Evolutionary conservation across 2,888 invertebrate species (phyloP), one percentile per base, ranked within the genome.

Genomic region (Chloroclysta siterata): DNA sequence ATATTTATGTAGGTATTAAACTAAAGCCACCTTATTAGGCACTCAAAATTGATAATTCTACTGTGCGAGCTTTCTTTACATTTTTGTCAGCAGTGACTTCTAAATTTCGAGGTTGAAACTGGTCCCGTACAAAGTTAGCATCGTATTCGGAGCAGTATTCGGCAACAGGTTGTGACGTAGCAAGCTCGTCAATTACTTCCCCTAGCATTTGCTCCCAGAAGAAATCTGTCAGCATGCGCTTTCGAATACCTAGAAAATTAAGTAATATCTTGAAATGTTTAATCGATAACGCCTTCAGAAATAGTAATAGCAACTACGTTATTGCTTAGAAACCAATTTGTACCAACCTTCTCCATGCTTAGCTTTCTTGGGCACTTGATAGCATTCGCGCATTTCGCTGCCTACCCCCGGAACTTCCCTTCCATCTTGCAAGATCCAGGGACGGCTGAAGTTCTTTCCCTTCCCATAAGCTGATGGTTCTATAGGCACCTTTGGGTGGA

Each of bases 141-240:
- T 90, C 88, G 42, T 93, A 90, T 68, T 93, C 93, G 0, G 93
- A 80, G 65, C 91, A 90, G 59, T 90, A 91, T 61, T 93, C 90
- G 0, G 73, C 73, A 0, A 86, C 82, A 0, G 88, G 85, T 33
- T 88, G 82, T 8, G 85, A 78, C 0, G 87, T 85, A 2, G 81
- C 84, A 48, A 93, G 52, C 67, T 93, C 93, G n/a, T 89, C 87
- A 1, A 93, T 85, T 0, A 90, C 89, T 78, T 93, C 93, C n/a
- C 89, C 88, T 44, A 93, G 72, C 90, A 92, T 92, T 85, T 93
- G 89, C 70, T 90, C 92, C 92, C 91, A 93, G 72, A 89, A 92
- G 74, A 91, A 92, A 67, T 93, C 88, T 0, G 86, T 89, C 13
- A 93, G 72, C 89, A 93, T 86, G 28, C 86, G 80, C 69, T 84